Evolutionary conservation across 2,113 vertebrate species (phyloP), one percentile per base, ranked within the genome.

Genomic region (Apaloderma vittatum): DNA sequence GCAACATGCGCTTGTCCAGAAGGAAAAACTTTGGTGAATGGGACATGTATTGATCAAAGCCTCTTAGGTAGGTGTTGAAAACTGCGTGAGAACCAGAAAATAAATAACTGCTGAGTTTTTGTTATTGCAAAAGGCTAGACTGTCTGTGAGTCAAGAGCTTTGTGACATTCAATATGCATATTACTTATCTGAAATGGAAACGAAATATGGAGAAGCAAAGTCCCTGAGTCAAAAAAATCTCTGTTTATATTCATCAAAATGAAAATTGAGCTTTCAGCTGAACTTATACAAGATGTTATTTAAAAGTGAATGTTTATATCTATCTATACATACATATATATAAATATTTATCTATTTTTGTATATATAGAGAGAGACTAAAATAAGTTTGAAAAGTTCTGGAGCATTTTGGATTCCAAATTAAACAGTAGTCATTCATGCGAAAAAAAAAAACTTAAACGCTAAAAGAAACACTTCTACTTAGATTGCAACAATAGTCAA

Each of bases 1-100:
- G 99, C 99, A 86, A 98, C 98, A 8, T 99, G 99, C 94, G 98
- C 98, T 62, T 99, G 99, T 97, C 99, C 99, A 72, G 99, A 99
- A 97, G 99, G 99, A 80, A 99, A 99, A 93, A 96, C 98, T 2
- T 94, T 99, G 96, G 95, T 99, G 95, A 99, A 99, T 86, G 99
- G 99, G 79, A 99, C 99, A 40, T 99, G 99, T 88, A 97, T 94
- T 61, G 99, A 99, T 92, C 97, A 98, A 79, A 99, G 92, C 88
- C 91, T 98, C 59, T 98, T 99, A 98, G 99, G 99, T 99, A 95
- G 45, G 98, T 97, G 77, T 46, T 80, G 48, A 49, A 80, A 66
- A 59, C 29, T 67, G 23, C 23, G 3, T 24, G 65, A 34, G 32
- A 93, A 45, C 10, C 34, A 78, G 18, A 43, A 81, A 66, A 82